These are phyloP conservation scores for Datnioides undecimradiatus DNA, from an alignment of 2,113 vertebrate genomes.

Conservation along the genomic window DNA sequence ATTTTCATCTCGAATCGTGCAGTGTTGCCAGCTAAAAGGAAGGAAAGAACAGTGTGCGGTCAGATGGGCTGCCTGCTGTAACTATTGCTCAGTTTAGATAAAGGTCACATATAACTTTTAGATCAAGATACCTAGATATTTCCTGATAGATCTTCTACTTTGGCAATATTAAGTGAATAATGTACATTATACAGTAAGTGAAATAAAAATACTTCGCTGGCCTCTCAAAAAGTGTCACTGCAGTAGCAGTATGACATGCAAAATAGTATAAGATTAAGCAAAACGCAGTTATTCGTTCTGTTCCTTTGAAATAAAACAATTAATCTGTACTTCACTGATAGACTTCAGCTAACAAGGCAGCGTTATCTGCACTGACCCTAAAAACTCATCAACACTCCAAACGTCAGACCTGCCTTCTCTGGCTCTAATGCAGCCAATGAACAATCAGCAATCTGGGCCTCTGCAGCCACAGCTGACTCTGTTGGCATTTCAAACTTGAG, in stretches of 20 bases:
- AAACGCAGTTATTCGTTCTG: neutral
- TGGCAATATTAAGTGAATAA: constrained; percentile 6
- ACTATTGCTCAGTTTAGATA: constrained; percentile 26
- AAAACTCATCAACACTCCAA: neutral
- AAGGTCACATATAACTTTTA: constrained; percentile 58
- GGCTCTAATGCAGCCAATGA: neutral
- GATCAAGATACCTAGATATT: constrained; percentile 52
- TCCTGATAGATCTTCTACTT: constrained; percentile 16
- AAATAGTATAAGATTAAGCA: neutral
- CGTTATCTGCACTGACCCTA: constrained; percentile 22
- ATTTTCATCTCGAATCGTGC: constrained; percentile 56
- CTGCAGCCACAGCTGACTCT: constrained; percentile 44
- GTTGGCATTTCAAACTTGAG: constrained; percentile 67
- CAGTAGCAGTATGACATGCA: neutral
- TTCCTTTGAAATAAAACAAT: constrained; percentile 25
- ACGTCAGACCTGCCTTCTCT: constrained; percentile 3
- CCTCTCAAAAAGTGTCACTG: neutral
- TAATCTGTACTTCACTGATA: constrained; percentile 6
- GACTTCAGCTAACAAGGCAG: neutral
- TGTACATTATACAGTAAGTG: neutral
- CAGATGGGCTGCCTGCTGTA: neutral
- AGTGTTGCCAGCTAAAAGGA: constrained; percentile 30
- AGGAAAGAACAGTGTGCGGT: constrained; percentile 40
- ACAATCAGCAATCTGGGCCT: neutral
- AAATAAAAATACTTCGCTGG: neutral